Evolutionary conservation across 2,888 invertebrate species (phyloP).

Genomic region (Cerceris ruficornis): DNA sequence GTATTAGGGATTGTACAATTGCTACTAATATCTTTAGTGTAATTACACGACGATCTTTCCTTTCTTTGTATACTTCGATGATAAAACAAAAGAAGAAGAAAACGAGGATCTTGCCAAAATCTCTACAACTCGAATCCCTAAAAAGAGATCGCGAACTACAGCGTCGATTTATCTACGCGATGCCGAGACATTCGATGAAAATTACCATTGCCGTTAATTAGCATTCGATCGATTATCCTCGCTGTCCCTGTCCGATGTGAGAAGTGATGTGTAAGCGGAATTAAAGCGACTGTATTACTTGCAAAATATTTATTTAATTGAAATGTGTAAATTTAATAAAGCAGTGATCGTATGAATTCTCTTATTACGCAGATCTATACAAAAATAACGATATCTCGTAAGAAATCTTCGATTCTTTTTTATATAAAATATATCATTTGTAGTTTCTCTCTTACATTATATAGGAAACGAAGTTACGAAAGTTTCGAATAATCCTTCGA

Average conservation of each 20-base stretch:
- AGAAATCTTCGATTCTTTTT: slow-evolving; percentile 4
- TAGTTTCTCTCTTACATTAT: neutral
- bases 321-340: slow-evolving; percentile 60
- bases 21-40: slow-evolving; percentile 60
- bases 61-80: slow-evolving; percentile 57
- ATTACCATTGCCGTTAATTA: slow-evolving; percentile 6
- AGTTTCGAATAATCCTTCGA: too few relatives aligned
- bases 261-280: slow-evolving; percentile 33
- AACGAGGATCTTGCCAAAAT: slow-evolving; percentile 59
- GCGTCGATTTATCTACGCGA: slow-evolving; percentile 6
- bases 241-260: slow-evolving; percentile 12
- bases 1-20: slow-evolving; percentile 65
- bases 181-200: slow-evolving; percentile 9
- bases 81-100: slow-evolving; percentile 22
- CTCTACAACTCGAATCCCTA: slow-evolving; percentile 24
- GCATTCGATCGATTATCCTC: slow-evolving; percentile 16
- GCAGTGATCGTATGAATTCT: slow-evolving; percentile 45
- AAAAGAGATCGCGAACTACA: slow-evolving; percentile 11
- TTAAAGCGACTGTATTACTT: slow-evolving; percentile 46
- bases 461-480: too few relatives aligned
- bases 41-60: slow-evolving; percentile 60
- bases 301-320: slow-evolving; percentile 58
- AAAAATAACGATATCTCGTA: slow-evolving; percentile 13
- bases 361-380: slow-evolving; percentile 36
- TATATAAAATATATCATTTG: neutral